Evolutionary conservation across 2,888 invertebrate species (phyloP).

Genomic region (Poecilus cupreus): DNA sequence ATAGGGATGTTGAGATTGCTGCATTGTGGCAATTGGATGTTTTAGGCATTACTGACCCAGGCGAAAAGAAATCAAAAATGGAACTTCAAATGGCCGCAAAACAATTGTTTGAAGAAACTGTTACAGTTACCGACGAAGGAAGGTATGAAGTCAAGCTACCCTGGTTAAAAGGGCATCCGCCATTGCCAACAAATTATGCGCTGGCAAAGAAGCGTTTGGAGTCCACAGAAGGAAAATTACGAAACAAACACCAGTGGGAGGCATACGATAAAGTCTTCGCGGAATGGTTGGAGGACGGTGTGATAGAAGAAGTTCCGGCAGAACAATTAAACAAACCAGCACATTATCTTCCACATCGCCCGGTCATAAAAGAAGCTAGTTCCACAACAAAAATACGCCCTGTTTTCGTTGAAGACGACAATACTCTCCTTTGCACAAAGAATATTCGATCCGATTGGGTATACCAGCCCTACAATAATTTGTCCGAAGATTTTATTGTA

Average conservation of each 20-base stretch:
- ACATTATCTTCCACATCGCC: conserved; percentile 64
- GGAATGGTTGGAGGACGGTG: conserved; percentile 63
- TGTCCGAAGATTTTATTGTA: not conserved
- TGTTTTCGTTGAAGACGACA: not conserved
- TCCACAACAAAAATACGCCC: not conserved
- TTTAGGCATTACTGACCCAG: too few relatives aligned
- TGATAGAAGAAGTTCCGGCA: conserved; percentile 59
- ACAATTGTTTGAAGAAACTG: conserved; percentile 65
- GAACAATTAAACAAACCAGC: not conserved
- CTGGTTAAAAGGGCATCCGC: conserved; percentile 66
- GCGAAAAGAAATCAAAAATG: conserved; percentile 62
- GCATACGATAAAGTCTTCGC: too few relatives aligned
- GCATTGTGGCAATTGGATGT: too few relatives aligned
- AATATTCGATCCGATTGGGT: not conserved
- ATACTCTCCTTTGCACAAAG: not conserved
- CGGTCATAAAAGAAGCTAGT: too few relatives aligned
- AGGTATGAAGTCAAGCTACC: conserved; percentile 66
- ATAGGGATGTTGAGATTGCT: conserved; percentile 61
- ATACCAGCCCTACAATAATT: not conserved
- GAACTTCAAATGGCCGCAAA: conserved; percentile 62
- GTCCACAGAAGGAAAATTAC: conserved; percentile 62
- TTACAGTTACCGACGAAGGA: conserved; percentile 62
- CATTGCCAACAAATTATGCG: conserved; percentile 64
- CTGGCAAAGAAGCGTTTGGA: too few relatives aligned
- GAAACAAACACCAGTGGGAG: conserved; percentile 60